These are phyloP conservation scores for Chrysaora quinquecirrha DNA, from an alignment of 30 jellyfish, hydroid and myxozoan species.

Conservation along the genomic window DNA sequence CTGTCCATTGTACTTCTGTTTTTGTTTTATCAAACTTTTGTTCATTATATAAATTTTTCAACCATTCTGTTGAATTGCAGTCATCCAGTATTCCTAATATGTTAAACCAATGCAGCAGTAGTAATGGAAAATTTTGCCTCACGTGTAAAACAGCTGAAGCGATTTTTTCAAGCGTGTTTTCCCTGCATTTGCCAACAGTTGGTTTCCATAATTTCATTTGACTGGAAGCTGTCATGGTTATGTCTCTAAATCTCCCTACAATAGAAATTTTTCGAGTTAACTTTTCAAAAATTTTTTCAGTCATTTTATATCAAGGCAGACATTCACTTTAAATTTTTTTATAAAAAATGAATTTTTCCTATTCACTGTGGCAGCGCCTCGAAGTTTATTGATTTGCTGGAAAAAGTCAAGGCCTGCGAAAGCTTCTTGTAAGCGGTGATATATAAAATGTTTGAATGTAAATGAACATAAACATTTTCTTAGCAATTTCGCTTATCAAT, in stretches of 20 bases:
- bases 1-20: constrained; percentile 52
- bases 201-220: constrained; percentile 4
- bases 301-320: no score
- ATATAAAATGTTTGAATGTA: no score
- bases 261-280: no score
- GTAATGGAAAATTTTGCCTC: constrained; percentile 23
- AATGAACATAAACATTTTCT: no score
- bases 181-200: constrained; percentile 21
- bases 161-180: background rate
- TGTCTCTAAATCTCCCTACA: constrained; percentile 65
- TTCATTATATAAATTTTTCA: constrained; percentile 11
- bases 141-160: background rate
- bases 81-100: constrained; percentile 38
- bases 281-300: no score
- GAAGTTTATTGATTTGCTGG: no score
- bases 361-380: no score
- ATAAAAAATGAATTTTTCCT: no score
- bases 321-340: no score
- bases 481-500: no score
- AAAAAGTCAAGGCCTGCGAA: no score
- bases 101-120: constrained; percentile 54
- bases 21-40: background rate
- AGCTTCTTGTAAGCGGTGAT: no score
- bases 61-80: constrained; percentile 29
- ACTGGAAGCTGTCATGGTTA: constrained; percentile 53